Percentiles rank a stretch among this genome's conserved stretches.
Evolutionary conservation across 1,140 invertebrate species (phyloP).

Genomic region (Dolichoris vasculosae): DNA sequence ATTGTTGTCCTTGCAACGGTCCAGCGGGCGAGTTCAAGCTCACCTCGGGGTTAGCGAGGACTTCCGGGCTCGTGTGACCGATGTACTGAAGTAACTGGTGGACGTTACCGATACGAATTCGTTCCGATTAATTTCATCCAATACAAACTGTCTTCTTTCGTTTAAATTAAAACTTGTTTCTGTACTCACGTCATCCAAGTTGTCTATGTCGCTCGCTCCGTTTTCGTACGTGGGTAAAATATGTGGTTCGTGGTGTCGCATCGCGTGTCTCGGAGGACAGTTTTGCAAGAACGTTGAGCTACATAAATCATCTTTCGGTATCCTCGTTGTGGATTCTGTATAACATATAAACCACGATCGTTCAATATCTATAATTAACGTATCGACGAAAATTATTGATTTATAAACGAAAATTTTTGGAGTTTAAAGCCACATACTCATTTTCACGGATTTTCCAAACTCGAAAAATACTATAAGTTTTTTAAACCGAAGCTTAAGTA

Average conservation of each 20-base stretch:
- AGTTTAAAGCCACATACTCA: no score
- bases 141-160: no score
- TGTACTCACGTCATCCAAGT: constrained; percentile 89
- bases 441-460: no score
- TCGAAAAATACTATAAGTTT: no score
- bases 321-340: constrained; percentile 61
- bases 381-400: not conserved
- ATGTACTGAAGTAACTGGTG: constrained; percentile 89
- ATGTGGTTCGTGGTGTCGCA: constrained; percentile 81
- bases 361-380: not conserved
- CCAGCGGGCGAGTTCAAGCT: constrained; percentile 83
- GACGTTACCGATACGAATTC: no score
- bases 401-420: no score
- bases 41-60: constrained; percentile 81
- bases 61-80: constrained; percentile 93
- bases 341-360: not conserved
- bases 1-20: constrained; percentile 79
- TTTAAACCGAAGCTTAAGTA: no score
- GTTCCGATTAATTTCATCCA: no score
- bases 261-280: constrained; percentile 78
- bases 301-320: constrained; percentile 64
- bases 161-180: not conserved
- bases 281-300: constrained; percentile 64
- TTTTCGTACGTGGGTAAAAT: constrained; percentile 88
- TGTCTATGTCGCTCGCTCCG: constrained; percentile 91